A percentile compares a stretch with the other conserved stretches of the same genome.
Evolutionary conservation across 2,797 vertebrate genomes (phyloP).

Genomic region (Phoeniculus purpureus): DNA sequence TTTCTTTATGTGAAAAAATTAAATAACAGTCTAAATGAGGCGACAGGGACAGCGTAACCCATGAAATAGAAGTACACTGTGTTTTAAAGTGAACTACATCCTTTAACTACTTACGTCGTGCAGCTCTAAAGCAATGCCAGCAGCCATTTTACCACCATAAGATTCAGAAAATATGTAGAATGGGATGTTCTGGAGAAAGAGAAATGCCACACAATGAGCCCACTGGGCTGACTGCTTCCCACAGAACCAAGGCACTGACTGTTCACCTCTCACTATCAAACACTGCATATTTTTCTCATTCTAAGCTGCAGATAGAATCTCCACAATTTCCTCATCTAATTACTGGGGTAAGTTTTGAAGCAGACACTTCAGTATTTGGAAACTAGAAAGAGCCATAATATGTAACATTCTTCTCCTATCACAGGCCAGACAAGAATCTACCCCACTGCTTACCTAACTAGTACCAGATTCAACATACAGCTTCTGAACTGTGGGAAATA

Average conservation of each 20-base stretch:
- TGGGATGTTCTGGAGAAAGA: conserved; percentile 80
- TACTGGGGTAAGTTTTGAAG: neutral
- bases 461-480: neutral
- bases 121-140: conserved; percentile 87
- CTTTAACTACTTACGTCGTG: conserved; percentile 79
- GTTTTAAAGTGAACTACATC: neutral
- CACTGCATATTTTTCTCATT: neutral
- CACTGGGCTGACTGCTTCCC: rapidly evolving
- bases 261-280: neutral
- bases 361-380: neutral
- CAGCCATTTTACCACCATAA: conserved; percentile 97
- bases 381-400: neutral
- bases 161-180: conserved; percentile 99
- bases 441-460: neutral
- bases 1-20: neutral
- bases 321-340: neutral
- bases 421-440: neutral
- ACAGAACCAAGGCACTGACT: neutral
- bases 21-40: neutral
- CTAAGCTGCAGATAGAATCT: neutral
- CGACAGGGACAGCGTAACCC: neutral
- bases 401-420: neutral
- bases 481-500: neutral
- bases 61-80: neutral
- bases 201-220: conserved; percentile 8